A percentile compares a stretch with the other conserved stretches of the same genome.
phyloP scores from a whole-genome alignment of 1,140 invertebrate species.

The Solenopsis invicta region DNA sequence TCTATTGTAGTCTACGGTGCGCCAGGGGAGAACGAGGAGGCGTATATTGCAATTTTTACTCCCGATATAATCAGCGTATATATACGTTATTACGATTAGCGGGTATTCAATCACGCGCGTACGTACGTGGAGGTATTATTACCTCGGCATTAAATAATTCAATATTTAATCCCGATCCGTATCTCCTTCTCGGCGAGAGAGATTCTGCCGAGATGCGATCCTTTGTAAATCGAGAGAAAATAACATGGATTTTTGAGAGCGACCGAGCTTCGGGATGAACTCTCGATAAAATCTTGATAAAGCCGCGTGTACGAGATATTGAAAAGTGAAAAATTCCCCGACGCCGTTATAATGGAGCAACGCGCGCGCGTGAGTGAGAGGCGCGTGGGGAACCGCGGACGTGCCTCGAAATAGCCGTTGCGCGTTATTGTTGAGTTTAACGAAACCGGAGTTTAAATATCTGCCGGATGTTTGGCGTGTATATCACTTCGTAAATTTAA shows the following conservation, averaged over 20 bases:
- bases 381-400: conserved; percentile 49
- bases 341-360: neutral
- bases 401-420: conserved; percentile 79
- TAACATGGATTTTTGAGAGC: neutral
- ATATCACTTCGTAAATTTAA: conserved; percentile 86
- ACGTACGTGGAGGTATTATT: neutral
- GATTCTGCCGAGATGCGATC: neutral
- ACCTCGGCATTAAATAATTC: conserved; percentile 1
- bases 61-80: neutral
- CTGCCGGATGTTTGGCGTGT: conserved; percentile 86
- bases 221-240: neutral
- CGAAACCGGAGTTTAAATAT: conserved; percentile 84
- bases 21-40: conserved; percentile 2
- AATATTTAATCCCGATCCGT: conserved; percentile 25
- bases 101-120: conserved; percentile 4
- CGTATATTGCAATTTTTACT: conserved; percentile 20
- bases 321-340: neutral
- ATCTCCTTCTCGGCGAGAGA: neutral
- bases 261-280: neutral
- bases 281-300: neutral
- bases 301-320: neutral
- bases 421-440: conserved; percentile 82
- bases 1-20: conserved; percentile 1
- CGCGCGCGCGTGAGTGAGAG: neutral
- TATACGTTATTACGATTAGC: conserved; percentile 15